Base-by-base conservation (phyloP, 2,113 vertebrate genomes). In the Tyto alba region DNA sequence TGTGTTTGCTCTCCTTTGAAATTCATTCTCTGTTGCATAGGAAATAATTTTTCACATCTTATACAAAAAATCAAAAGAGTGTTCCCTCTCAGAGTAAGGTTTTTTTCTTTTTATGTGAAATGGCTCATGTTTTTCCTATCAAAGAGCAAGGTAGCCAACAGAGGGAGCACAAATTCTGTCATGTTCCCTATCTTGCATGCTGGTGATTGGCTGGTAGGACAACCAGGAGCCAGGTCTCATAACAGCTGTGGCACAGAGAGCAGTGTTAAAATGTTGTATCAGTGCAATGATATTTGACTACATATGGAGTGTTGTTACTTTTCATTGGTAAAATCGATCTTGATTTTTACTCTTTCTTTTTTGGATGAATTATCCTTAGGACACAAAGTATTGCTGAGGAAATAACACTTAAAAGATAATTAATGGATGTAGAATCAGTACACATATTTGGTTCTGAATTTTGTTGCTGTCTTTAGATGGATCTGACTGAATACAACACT, bases 111-210 rank as follows among this genome's bases (percentile, higher is more conserved):
- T 40, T 36, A 56, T 38, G 52, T 93, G 64, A 60, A 76, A 80
- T 69, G 52, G 59, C 40, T 19, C 38, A 27, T 76, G 53, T 67
- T 90, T 81, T 68, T 71, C 21, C 38, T 82, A 45, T 77, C 13
- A 36, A 74, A 95, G 29, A 95, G 50, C 34, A 66, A 83, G 53
- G 45, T 36, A 88, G 56, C 74, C 81, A 82, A 92, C 32, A 96
- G 69, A 93, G 89, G 88, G 90, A 95, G 93, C 84, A 96, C 90
- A 96, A 77, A 90, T 86, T 78, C 66, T 93, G 82, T 85, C 43
- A 11, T 64, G 69, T 93, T 93, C 29, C 45, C 18, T 32, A 4
- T 81, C 48, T 74, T 60, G 13, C 27, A 10, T 57, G 43, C 53
- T 53, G 34, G n/a, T 78, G 53, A 32, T 41, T 83, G 75, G 11